Conservation (phyloP, 2,888 invertebrate species). For the Metellina segmentata region DNA sequence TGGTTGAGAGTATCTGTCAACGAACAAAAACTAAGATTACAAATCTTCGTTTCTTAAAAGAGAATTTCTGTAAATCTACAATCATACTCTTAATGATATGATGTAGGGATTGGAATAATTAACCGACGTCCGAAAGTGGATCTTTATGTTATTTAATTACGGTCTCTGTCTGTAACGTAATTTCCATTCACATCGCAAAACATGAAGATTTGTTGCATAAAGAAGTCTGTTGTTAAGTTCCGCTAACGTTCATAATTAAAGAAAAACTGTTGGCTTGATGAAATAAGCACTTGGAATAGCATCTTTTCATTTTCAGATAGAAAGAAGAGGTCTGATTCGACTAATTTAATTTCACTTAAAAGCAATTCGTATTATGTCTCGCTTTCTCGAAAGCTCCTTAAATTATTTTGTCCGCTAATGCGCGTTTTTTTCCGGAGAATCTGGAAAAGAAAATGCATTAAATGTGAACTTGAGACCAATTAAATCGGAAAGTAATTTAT, state of each 20-base stretch:
- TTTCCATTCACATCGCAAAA: neutral
- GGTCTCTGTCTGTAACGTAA: neutral
- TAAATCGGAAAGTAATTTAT: slow-evolving; percentile 3
- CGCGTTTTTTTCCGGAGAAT: neutral
- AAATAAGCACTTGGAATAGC: slow-evolving; percentile 21
- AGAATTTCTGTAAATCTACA: neutral
- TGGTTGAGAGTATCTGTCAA: neutral
- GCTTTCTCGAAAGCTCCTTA: neutral
- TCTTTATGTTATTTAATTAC: neutral
- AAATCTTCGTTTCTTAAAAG: neutral
- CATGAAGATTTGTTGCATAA: neutral
- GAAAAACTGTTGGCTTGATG: neutral
- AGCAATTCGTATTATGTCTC: slow-evolving; percentile 5
- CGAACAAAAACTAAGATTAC: neutral
- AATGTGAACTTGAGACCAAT: slow-evolving; percentile 32
- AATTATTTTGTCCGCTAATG: neutral
- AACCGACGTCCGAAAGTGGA: neutral
- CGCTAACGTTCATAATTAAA: neutral
- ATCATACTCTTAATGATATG: neutral
- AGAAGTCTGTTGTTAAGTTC: neutral
- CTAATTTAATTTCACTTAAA: slow-evolving; percentile 30
- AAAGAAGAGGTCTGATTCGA: neutral
- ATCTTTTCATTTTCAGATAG: slow-evolving; percentile 15
- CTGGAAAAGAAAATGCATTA: slow-evolving; percentile 18
- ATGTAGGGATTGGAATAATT: neutral